Conservation (phyloP, 2,113 vertebrate species). For the Delphinus delphis region DNA sequence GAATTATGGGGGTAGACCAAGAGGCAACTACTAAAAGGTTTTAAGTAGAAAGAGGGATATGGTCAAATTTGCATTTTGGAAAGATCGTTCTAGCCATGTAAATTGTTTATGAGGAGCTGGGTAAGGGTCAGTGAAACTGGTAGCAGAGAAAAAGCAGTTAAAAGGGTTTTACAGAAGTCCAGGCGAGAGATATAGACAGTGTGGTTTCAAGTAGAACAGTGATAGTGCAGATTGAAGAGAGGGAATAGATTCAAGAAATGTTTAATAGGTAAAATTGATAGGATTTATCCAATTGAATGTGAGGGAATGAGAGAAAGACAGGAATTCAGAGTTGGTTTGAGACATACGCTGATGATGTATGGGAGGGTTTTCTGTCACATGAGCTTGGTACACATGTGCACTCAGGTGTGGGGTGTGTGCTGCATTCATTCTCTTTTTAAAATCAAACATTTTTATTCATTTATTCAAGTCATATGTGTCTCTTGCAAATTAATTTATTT, state of each 20-base stretch:
- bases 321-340: background rate
- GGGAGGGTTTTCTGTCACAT: background rate
- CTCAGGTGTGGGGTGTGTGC: background rate
- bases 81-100: background rate
- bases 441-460: constrained; percentile 17
- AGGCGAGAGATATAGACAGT: background rate
- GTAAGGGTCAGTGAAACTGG: background rate
- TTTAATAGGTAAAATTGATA: background rate
- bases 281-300: background rate
- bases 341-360: background rate
- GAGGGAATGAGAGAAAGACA: background rate
- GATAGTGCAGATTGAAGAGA: background rate
- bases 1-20: background rate
- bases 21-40: constrained; percentile 2
- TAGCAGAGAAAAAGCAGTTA: background rate
- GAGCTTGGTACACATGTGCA: background rate
- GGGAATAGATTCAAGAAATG: background rate
- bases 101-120: background rate
- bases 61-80: background rate
- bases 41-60: background rate
- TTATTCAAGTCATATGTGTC: background rate
- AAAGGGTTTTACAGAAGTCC: background rate
- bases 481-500: background rate
- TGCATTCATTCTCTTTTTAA: background rate
- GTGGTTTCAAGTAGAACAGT: constrained; percentile 9